A percentile compares a stretch with the other conserved stretches of the same genome.
phyloP scores from a whole-genome alignment of 2,797 vertebrate genomes.

The Astyanax mexicanus region DNA sequence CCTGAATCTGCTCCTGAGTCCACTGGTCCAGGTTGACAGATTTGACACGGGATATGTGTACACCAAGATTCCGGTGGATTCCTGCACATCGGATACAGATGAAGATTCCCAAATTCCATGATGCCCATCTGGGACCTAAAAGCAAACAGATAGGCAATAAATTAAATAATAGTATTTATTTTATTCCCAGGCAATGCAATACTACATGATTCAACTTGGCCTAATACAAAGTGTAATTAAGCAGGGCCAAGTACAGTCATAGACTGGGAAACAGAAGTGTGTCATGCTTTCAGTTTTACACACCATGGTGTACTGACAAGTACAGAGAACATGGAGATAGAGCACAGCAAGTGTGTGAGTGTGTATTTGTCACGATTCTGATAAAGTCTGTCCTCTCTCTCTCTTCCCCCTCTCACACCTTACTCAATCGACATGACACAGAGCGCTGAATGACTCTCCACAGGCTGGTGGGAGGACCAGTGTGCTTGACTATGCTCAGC shows the following conservation, averaged over 20 bases:
- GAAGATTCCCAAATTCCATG: conserved; percentile 98
- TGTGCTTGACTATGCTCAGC: background rate
- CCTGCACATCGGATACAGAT: conserved; percentile 98
- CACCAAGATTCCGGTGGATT: conserved; percentile 96
- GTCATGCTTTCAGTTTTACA: background rate
- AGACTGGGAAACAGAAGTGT: background rate
- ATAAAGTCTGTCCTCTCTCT: background rate
- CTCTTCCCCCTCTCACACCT: background rate
- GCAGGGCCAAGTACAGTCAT: too few relatives aligned
- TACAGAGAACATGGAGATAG: conserved; percentile 4
- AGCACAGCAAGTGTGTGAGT: background rate
- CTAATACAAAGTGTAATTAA: background rate
- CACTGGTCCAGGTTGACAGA: conserved; percentile 98
- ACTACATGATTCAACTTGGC: background rate
- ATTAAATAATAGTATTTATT: background rate
- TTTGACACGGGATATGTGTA: conserved; percentile 98
- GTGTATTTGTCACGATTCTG: background rate
- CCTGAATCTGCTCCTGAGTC: conserved; percentile 98
- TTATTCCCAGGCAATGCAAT: background rate
- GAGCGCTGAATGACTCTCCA: background rate
- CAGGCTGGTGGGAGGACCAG: conserved; percentile 23
- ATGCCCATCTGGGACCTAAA: conserved; percentile 96
- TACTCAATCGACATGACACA: background rate
- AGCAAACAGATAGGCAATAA: background rate
- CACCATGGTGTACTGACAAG: background rate